Evolutionary conservation across 2,888 invertebrate species (phyloP), one percentile per base, ranked within the genome.

Genomic region (Luperina testacea): DNA sequence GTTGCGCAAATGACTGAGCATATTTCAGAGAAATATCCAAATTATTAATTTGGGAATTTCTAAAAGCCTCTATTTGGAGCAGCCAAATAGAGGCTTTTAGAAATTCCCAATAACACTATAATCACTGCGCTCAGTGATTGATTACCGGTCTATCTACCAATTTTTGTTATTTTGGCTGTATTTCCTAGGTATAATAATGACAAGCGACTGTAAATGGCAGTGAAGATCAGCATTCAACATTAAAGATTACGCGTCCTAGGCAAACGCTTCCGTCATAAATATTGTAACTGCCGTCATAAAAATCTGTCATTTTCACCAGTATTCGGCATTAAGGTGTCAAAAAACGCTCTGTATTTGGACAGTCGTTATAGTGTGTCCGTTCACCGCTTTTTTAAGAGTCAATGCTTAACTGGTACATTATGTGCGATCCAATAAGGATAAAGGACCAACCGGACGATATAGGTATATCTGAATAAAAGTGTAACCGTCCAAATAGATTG

Each of bases 21-120:
- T 77, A 61, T 83, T 84, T 81, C 65, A n/a, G 64, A 80, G 57
- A 82, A 79, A 75, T 72, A 59, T 42, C 48, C 13, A 32, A 67
- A 79, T 71, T 45, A 77, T 61, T 51, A 51, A 32, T 53, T 67
- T 61, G 27, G 65, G 6, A 24, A 27, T 38, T 24, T 38, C 15
- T 42, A n/a, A 76, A 6, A 69, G 24, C 32, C 32, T 32, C 32
- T 32, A 32, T 32, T 32, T 32, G 32, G 32, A n/a, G n/a, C n/a
- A n/a, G n/a, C n/a, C n/a, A n/a, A 81, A 51, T 69, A 75, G 27
- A 42, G 0, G 27, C n/a, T n/a, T n/a, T n/a, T n/a, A n/a, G n/a
- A n/a, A n/a, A n/a, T 42, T 51, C 27, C 42, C 65, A 80, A 79
- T 73, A 65, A 42, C n/a, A 80, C 42, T 73, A n/a, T 65, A 64